Evolutionary conservation across 2,888 invertebrate genomes (phyloP).

Genomic region (Malacosoma neustria): DNA sequence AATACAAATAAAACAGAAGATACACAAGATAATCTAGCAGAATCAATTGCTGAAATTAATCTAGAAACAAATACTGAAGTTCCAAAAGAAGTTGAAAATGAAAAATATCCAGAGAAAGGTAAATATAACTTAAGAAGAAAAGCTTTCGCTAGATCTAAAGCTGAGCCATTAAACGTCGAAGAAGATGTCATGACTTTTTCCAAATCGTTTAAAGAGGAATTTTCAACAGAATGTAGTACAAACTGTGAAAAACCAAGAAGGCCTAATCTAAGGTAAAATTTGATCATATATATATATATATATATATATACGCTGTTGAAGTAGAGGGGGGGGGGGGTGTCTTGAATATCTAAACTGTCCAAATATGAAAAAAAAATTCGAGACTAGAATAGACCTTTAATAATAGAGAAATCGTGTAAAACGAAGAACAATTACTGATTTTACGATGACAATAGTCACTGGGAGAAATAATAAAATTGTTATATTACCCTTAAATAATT

Average conservation of each 20-base stretch:
- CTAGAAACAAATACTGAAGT: conserved; percentile 4
- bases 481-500: too few species aligned
- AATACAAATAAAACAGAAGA: background rate
- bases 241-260: background rate
- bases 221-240: background rate
- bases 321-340: too few species aligned
- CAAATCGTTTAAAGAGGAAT: conserved; percentile 5
- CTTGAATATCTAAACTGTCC: too few species aligned
- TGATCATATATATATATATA: too few species aligned
- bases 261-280: background rate
- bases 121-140: conserved; percentile 48
- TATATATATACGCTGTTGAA: too few species aligned
- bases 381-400: too few species aligned
- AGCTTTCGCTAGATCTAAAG: conserved; percentile 1
- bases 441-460: too few species aligned
- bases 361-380: too few species aligned
- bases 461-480: too few species aligned
- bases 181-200: background rate
- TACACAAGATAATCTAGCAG: background rate
- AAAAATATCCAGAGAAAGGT: conserved; percentile 10
- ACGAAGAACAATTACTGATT: too few species aligned
- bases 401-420: too few species aligned
- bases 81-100: conserved; percentile 5
- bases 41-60: conserved; percentile 8
- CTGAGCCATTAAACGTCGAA: background rate